These are phyloP conservation scores for Dallia pectoralis DNA, from an alignment of 2,797 vertebrate species.

Conservation along the genomic window DNA sequence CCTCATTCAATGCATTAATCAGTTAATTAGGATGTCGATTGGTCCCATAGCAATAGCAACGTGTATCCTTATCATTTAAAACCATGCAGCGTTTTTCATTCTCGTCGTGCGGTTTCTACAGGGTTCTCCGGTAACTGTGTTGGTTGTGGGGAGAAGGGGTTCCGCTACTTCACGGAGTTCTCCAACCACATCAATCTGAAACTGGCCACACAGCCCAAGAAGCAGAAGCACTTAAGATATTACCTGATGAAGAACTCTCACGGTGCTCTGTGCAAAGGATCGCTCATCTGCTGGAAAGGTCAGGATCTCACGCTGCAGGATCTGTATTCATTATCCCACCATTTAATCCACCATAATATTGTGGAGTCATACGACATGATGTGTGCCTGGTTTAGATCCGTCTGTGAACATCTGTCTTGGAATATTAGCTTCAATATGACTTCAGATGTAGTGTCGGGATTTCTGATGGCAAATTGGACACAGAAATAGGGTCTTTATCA, in stretches of 20 bases:
- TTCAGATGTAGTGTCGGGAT: no score
- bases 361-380: no score
- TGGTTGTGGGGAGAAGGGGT: slow-evolving; percentile 97
- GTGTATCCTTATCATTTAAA: background rate
- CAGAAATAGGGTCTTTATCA: no score
- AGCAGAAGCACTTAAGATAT: slow-evolving; percentile 99
- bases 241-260: slow-evolving; percentile 96
- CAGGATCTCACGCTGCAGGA: background rate
- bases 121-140: slow-evolving; percentile 99
- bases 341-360: background rate
- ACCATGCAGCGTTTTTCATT: background rate
- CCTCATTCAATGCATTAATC: background rate
- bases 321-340: no score
- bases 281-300: slow-evolving; percentile 99
- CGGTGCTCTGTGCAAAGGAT: slow-evolving; percentile 93
- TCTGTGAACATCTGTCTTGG: no score
- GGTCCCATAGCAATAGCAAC: background rate
- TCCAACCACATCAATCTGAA: slow-evolving; percentile 99
- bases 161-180: slow-evolving; percentile 98
- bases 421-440: no score
- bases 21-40: background rate
- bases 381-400: no score
- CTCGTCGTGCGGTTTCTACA: slow-evolving; percentile 46
- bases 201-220: slow-evolving; percentile 98
- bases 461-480: no score